These are phyloP conservation scores for Amphiprion ocellaris DNA, from an alignment of 2,113 vertebrate genomes.

Conservation along the genomic window DNA sequence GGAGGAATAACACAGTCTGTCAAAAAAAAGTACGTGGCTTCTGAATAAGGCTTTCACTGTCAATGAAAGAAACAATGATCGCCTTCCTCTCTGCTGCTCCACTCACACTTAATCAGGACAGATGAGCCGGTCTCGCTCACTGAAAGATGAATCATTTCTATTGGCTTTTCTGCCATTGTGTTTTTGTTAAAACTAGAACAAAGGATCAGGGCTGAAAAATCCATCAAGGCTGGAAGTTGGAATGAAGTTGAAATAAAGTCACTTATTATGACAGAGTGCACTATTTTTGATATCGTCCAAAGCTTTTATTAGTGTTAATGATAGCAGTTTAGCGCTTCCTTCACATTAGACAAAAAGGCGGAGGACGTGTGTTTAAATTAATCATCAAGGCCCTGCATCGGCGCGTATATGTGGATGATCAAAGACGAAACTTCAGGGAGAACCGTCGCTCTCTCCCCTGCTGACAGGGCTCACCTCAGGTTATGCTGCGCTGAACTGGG, in stretches of 20 bases:
- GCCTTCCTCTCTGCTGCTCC: slow-evolving; percentile 28
- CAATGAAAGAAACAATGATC: slow-evolving; percentile 42
- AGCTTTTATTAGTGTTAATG: background rate
- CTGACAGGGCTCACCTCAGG: slow-evolving; percentile 43
- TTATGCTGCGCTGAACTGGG: slow-evolving; percentile 41
- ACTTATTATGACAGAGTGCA: background rate
- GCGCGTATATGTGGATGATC: slow-evolving; percentile 14
- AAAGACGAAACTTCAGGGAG: slow-evolving; percentile 41
- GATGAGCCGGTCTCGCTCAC: slow-evolving; percentile 12
- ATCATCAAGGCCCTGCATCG: slow-evolving; percentile 21
- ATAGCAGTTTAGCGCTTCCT: background rate
- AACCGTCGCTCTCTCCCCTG: background rate
- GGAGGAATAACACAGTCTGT: slow-evolving; percentile 14
- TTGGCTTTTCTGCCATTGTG: slow-evolving; percentile 7
- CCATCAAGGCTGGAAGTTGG: background rate
- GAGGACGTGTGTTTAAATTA: slow-evolving; percentile 33
- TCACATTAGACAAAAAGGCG: slow-evolving; percentile 15
- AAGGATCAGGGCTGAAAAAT: slow-evolving; percentile 1
- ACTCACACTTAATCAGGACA: slow-evolving; percentile 36
- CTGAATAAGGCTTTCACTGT: slow-evolving; percentile 43
- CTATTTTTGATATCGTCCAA: background rate
- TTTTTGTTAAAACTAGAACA: slow-evolving; percentile 23
- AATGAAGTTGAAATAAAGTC: slow-evolving; percentile 1
- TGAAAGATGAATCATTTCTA: slow-evolving; percentile 17
- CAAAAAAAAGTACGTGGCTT: slow-evolving; percentile 28